A percentile compares a stretch with the other conserved stretches of the same genome.
phyloP scores from a whole-genome alignment of 2,888 invertebrate genomes.

The Piscicola geometra region DNA sequence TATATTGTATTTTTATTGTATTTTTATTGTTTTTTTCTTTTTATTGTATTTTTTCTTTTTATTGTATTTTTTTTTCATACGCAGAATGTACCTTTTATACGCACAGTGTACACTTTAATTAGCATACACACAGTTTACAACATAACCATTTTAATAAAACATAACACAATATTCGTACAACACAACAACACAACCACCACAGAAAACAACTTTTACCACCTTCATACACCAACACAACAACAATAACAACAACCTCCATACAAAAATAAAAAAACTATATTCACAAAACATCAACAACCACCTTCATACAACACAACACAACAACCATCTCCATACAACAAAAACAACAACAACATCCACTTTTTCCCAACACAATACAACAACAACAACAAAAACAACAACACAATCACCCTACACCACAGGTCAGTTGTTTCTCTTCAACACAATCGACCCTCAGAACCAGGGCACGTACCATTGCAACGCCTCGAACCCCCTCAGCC shows the following conservation, averaged over 20 bases:
- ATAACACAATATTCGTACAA: no score
- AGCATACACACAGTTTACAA: no score
- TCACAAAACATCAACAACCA: background rate
- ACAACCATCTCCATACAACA: background rate
- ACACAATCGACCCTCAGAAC: background rate
- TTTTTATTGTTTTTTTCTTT: background rate
- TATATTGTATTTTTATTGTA: background rate
- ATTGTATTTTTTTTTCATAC: background rate
- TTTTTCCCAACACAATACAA: background rate
- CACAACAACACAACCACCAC: no score
- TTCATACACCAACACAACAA: background rate
- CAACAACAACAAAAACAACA: background rate
- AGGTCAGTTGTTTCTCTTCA: background rate
- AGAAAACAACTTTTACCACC: no score
- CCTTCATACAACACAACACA: background rate
- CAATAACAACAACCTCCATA: background rate
- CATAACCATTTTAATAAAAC: no score
- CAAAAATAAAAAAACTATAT: background rate
- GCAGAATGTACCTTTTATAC: no score
- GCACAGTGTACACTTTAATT: no score
- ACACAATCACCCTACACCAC: background rate
- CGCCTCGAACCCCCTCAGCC: background rate
- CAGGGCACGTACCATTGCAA: conserved; percentile 10
- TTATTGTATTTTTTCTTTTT: background rate
- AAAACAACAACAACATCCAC: background rate